Base-by-base conservation (phyloP, 2,888 invertebrate genomes). In the Pristionchus maxplancki region DNA sequence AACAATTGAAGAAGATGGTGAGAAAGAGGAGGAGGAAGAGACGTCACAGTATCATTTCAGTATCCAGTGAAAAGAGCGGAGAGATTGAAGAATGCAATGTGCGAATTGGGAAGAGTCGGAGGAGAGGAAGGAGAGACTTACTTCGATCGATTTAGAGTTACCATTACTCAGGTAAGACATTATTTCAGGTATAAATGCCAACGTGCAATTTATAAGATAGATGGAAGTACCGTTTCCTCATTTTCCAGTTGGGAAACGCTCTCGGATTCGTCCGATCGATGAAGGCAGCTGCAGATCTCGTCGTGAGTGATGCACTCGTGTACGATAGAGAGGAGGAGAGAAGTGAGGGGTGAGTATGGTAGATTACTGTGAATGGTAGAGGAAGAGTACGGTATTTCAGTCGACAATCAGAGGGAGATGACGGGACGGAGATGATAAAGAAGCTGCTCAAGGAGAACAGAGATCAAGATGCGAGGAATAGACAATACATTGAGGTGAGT, bases 181-280 rank as follows among this genome's bases (percentile, higher is more conserved):
- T 37, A 5, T 17, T 9, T 44, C 11, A 11, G 11, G 6, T 28
- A 28, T 28, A 71, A 4, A n/a, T n/a, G n/a, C n/a, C n/a, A n/a
- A n/a, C n/a, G n/a, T n/a, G n/a, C n/a, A n/a, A n/a, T n/a, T n/a
- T n/a, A n/a, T n/a, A n/a, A n/a, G n/a, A n/a, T n/a, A n/a, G n/a
- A n/a, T n/a, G n/a, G n/a, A n/a, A n/a, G n/a, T n/a, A n/a, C n/a
- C 71, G n/a, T 40, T 44, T 17, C 8, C 50, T 44, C n/a, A 91
- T 53, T 92, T 96, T 96, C 96, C 28, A 93, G 90, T 92, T 93
- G 78, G 93, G 93, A 40, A 98, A 98, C 95, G 97, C 98, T 0
- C 97, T 99, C 96, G 98, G 98, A 4, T 99, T 98, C 95, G 97
- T 99, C 8, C 96, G 99, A 84, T 96, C 98, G 95, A 97, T 99